Conservation (phyloP, 2,113 vertebrate species). For the Lophius piscatorius region DNA sequence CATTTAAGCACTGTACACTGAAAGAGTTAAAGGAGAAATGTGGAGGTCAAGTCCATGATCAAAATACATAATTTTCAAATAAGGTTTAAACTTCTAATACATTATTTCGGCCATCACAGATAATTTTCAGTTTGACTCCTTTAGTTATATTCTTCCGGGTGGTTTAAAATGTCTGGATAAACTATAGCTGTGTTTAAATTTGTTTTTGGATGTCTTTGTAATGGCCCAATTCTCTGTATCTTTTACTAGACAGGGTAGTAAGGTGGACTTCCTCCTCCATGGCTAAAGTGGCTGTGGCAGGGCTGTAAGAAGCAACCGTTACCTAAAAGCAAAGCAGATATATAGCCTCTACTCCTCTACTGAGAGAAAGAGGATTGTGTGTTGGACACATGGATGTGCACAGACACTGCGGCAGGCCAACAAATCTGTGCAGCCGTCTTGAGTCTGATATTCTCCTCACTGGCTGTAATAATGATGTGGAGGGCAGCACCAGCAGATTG, state of each 20-base stretch:
- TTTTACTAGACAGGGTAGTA: not conserved
- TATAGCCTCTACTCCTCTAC: slow-evolving; percentile 26
- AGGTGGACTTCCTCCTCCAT: slow-evolving; percentile 9
- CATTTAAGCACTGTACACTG: too few relatives aligned
- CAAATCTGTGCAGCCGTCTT: slow-evolving; percentile 21
- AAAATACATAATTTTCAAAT: too few relatives aligned
- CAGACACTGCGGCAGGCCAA: not conserved
- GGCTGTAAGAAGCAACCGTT: slow-evolving; percentile 15
- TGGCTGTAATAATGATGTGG: slow-evolving; percentile 73
- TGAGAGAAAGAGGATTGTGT: not conserved
- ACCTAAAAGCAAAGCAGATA: slow-evolving; percentile 56
- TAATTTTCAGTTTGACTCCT: too few relatives aligned
- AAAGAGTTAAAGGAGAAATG: too few relatives aligned
- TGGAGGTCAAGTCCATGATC: too few relatives aligned
- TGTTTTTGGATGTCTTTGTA: too few relatives aligned
- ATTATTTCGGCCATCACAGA: too few relatives aligned
- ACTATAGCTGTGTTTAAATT: too few relatives aligned
- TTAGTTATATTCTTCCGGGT: too few relatives aligned
- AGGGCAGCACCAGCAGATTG: slow-evolving; percentile 70
- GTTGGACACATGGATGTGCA: slow-evolving; percentile 2
- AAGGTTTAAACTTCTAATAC: too few relatives aligned
- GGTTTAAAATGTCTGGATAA: too few relatives aligned
- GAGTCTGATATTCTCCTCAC: slow-evolving; percentile 62
- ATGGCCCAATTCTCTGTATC: too few relatives aligned
- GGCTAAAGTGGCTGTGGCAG: slow-evolving; percentile 22